These are phyloP conservation scores for Pachycephus smyrnensis DNA, from an alignment of 2,888 invertebrate genomes.

Conservation along the genomic window DNA sequence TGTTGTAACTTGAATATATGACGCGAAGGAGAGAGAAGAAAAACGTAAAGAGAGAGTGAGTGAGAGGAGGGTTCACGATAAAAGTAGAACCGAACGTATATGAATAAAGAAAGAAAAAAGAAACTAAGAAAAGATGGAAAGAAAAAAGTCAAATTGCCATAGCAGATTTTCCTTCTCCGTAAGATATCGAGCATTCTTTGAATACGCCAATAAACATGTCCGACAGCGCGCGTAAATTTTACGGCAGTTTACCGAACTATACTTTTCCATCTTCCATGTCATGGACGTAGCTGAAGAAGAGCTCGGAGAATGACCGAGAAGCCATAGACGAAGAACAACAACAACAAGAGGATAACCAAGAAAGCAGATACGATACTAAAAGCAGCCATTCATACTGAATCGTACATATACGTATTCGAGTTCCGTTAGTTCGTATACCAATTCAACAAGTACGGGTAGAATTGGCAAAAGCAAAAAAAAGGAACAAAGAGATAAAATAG, in stretches of 20 bases:
- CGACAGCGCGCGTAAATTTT: neutral
- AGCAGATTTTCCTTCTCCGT: neutral
- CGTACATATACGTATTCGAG: neutral
- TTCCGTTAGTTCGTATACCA: neutral
- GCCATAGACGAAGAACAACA: neutral
- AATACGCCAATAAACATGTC: neutral
- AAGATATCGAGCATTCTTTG: neutral
- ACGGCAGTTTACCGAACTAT: neutral
- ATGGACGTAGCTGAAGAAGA: neutral
- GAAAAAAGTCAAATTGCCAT: neutral
- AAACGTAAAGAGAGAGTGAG: neutral
- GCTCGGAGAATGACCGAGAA: neutral
- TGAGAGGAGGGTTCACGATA: neutral
- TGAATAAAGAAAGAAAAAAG: neutral
- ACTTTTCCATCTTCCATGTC: neutral
- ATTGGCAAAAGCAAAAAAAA: neutral
- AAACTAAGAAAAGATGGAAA: neutral
- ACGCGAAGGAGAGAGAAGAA: neutral
- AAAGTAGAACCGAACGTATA: neutral
- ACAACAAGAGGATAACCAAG: too few species aligned
- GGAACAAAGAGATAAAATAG: neutral
- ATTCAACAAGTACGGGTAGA: neutral
- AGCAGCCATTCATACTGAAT: neutral
- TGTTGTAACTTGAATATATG: conserved; percentile 17
- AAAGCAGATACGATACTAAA: neutral